Evolutionary conservation across 2,113 vertebrate genomes (phyloP).

Genomic region (Centrocercus urophasianus): DNA sequence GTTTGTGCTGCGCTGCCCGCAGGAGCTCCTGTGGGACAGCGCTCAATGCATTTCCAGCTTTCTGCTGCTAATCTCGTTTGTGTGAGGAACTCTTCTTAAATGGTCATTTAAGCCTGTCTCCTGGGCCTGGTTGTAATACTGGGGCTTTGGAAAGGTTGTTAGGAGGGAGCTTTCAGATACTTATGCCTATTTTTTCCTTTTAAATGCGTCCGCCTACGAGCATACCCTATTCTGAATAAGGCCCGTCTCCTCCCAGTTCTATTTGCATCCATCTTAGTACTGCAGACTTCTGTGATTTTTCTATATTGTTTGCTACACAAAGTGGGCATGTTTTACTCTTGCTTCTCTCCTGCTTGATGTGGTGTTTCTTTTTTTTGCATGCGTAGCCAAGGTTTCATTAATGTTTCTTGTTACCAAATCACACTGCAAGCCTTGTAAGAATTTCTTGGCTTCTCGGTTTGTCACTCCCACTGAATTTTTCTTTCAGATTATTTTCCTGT

Average conservation of each 20-base stretch:
- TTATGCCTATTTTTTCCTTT: background rate
- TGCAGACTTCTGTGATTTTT: slow-evolving; percentile 23
- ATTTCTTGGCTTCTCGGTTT: slow-evolving; percentile 60
- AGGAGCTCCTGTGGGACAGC: background rate
- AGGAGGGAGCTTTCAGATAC: background rate
- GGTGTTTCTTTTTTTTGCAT: background rate
- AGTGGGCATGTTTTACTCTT: slow-evolving; percentile 48
- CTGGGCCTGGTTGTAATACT: background rate
- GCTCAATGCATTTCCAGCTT: background rate
- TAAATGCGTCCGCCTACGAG: background rate
- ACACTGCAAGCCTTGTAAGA: slow-evolving; percentile 61
- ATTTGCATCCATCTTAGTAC: slow-evolving; percentile 50
- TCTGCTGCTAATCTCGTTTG: background rate
- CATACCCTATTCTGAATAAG: background rate
- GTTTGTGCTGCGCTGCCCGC: background rate
- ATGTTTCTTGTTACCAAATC: slow-evolving; percentile 54
- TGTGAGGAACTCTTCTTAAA: background rate
- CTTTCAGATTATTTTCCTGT: slow-evolving; percentile 59
- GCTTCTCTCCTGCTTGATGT: slow-evolving; percentile 42
- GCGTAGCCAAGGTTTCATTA: slow-evolving; percentile 59
- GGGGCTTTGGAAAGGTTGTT: background rate
- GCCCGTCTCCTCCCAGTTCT: background rate
- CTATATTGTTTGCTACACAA: background rate
- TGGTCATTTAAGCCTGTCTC: background rate
- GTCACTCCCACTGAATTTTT: slow-evolving; percentile 70